A percentile compares a stretch with the other conserved stretches of the same genome.
phyloP scores from a whole-genome alignment of 2,113 vertebrate species.

The Pachypanchax playfairii region DNA sequence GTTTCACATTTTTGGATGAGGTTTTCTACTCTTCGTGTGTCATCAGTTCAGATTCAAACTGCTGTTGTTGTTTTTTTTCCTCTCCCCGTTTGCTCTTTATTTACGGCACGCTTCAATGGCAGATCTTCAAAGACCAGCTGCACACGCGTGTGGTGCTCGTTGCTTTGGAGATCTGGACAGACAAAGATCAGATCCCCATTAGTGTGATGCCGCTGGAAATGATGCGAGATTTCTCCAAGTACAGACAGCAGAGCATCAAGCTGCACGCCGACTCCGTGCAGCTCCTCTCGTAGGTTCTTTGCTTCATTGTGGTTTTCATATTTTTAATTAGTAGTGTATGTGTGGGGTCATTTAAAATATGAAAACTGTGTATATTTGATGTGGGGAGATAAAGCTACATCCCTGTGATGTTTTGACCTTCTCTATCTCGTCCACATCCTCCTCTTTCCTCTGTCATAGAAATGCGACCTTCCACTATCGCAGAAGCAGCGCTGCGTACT shows the following conservation, averaged over 20 bases:
- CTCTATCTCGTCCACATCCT: background rate
- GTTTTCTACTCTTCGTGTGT: constrained; percentile 35
- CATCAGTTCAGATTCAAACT: background rate
- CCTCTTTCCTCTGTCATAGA: constrained; percentile 69
- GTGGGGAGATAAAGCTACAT: too few relatives aligned
- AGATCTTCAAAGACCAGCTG: constrained; percentile 98
- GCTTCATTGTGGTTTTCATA: too few relatives aligned
- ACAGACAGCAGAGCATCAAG: constrained; percentile 91
- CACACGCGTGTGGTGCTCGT: constrained; percentile 96
- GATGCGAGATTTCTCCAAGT: constrained; percentile 93
- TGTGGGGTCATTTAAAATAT: background rate
- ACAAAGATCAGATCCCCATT: constrained; percentile 90
- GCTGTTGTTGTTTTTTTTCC: constrained; percentile 1
- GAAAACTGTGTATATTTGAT: too few relatives aligned
- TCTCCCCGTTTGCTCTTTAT: constrained; percentile 32
- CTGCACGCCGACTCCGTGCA: constrained; percentile 92
- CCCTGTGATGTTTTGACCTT: constrained; percentile 6
- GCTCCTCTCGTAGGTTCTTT: constrained; percentile 88
- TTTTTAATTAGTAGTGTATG: background rate
- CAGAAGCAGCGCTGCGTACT: constrained; percentile 92
- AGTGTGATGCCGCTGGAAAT: constrained; percentile 89
- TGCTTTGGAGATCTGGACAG: constrained; percentile 95
- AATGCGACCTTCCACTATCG: constrained; percentile 95
- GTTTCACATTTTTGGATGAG: too few relatives aligned
- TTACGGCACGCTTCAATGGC: constrained; percentile 41